Percentiles rank a stretch among this genome's conserved stretches.
Evolutionary conservation across 2,888 invertebrate genomes (phyloP).

Genomic region (Caenorhabditis becei): DNA sequence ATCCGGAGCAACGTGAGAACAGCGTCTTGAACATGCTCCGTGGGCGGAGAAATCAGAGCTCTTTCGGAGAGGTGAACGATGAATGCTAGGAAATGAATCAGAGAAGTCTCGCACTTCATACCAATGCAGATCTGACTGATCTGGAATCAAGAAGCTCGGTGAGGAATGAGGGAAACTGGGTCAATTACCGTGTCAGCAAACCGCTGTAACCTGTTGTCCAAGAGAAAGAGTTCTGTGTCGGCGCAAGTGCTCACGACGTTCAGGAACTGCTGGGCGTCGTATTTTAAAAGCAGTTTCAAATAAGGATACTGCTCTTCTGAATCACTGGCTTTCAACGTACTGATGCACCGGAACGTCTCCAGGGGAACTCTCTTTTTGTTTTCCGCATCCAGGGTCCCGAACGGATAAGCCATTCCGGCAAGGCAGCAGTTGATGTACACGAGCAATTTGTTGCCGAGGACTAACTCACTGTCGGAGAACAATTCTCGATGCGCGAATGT

Average conservation of each 20-base stretch:
- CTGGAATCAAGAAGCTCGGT: slow-evolving; percentile 32
- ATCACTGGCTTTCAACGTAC: slow-evolving; percentile 59
- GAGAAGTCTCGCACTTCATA: slow-evolving; percentile 48
- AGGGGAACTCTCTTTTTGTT: slow-evolving; percentile 69
- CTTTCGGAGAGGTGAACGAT: slow-evolving; percentile 59
- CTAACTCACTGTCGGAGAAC: slow-evolving; percentile 83
- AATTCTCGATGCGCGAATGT: slow-evolving; percentile 69
- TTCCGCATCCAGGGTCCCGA: slow-evolving; percentile 83
- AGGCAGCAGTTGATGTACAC: slow-evolving; percentile 91
- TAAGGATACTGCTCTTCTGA: slow-evolving; percentile 71
- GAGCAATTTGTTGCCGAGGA: slow-evolving; percentile 89
- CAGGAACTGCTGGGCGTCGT: slow-evolving; percentile 87
- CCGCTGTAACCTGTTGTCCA: slow-evolving; percentile 66
- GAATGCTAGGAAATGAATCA: slow-evolving; percentile 57
- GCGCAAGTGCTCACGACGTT: slow-evolving; percentile 78
- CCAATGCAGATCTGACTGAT: slow-evolving; percentile 58
- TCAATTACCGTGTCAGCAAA: slow-evolving; percentile 65
- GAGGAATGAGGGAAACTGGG: too few relatives aligned
- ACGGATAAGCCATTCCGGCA: slow-evolving; percentile 90
- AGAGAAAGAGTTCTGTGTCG: slow-evolving; percentile 71
- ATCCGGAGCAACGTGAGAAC: slow-evolving; percentile 48
- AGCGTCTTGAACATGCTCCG: slow-evolving; percentile 62
- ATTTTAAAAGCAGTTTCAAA: slow-evolving; percentile 87
- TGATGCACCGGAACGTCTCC: slow-evolving; percentile 72
- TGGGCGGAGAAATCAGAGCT: slow-evolving; percentile 50